A percentile compares a stretch with the other conserved stretches of the same genome.
Conservation (phyloP, 2,113 vertebrate genomes). For the Pluvialis apricaria region DNA sequence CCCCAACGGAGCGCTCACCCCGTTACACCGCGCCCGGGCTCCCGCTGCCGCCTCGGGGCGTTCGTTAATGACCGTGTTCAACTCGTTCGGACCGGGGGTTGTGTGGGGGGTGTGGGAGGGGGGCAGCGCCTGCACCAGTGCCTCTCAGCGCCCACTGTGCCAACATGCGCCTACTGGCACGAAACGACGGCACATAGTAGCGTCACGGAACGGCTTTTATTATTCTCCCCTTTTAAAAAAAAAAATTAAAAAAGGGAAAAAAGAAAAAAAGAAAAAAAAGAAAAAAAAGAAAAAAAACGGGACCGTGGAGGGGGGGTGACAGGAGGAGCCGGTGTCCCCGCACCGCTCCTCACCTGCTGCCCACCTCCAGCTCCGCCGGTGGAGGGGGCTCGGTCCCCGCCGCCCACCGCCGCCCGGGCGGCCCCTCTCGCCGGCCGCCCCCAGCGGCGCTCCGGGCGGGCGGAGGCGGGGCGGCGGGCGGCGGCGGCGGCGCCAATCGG, state of each 20-base stretch:
- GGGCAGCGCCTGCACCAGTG: background rate
- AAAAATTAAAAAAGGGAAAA: background rate
- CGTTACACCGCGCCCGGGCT: background rate
- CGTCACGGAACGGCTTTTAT: background rate
- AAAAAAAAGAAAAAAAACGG: too few relatives aligned
- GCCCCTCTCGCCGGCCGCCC: too few relatives aligned
- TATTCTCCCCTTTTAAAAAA: background rate
- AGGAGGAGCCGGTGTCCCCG: background rate
- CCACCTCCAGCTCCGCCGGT: too few relatives aligned
- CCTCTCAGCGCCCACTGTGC: background rate
- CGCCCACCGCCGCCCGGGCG: too few relatives aligned
- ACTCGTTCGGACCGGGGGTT: fast-evolving
- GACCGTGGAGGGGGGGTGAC: too few relatives aligned
- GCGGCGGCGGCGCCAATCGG: too few relatives aligned
- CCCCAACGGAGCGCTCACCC: background rate
- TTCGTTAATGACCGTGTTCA: fast-evolving
- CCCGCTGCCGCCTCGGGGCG: background rate
- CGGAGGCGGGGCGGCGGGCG: too few relatives aligned
- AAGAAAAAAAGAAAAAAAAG: too few relatives aligned
- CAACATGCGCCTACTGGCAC: background rate
- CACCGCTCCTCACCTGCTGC: too few relatives aligned
- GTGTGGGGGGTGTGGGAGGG: too few relatives aligned
- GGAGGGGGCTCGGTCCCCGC: too few relatives aligned
- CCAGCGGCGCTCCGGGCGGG: too few relatives aligned
- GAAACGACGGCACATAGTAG: background rate